These are phyloP conservation scores for Lerema accius DNA, from an alignment of 1,140 invertebrate species.

Conservation along the genomic window DNA sequence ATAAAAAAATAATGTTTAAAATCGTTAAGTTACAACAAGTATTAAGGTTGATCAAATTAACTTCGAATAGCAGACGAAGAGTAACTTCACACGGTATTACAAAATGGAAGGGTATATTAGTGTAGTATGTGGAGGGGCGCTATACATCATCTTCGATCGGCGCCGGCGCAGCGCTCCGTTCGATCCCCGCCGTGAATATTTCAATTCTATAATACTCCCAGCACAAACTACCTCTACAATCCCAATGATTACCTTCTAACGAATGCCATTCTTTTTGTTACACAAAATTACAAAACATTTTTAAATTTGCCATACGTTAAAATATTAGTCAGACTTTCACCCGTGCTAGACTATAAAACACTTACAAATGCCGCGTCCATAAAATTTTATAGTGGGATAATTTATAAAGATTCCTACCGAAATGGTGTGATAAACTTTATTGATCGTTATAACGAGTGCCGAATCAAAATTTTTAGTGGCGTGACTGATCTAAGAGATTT, in stretches of 20 bases:
- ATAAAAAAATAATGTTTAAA: too few relatives aligned
- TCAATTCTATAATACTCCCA: slow-evolving; percentile 52
- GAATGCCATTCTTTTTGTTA: slow-evolving; percentile 35
- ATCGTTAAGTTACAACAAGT: too few relatives aligned
- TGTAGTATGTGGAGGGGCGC: slow-evolving; percentile 64
- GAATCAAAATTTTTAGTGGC: slow-evolving; percentile 64
- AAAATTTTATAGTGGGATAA: slow-evolving; percentile 71
- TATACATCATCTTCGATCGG: slow-evolving; percentile 68
- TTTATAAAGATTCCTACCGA: slow-evolving; percentile 75
- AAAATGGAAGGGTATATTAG: slow-evolving; percentile 70
- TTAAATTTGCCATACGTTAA: slow-evolving; percentile 45
- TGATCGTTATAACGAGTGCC: slow-evolving; percentile 69
- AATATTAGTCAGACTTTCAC: slow-evolving; percentile 61
- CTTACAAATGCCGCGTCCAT: slow-evolving; percentile 60
- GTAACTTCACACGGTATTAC: slow-evolving; percentile 54
- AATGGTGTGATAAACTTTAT: slow-evolving; percentile 80
- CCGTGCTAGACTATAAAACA: slow-evolving; percentile 53
- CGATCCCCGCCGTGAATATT: slow-evolving; percentile 61
- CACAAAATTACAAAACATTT: slow-evolving; percentile 40
- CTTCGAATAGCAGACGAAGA: slow-evolving; percentile 59
- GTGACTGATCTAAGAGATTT: slow-evolving; percentile 61
- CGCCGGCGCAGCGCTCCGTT: slow-evolving; percentile 70
- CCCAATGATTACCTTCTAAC: slow-evolving; percentile 32
- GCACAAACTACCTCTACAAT: slow-evolving; percentile 30
- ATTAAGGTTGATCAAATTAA: slow-evolving; percentile 14